Evolutionary conservation across 2,797 vertebrate genomes (phyloP), one percentile per base, ranked within the genome.

Genomic region (Rhyacichthys aspro): DNA sequence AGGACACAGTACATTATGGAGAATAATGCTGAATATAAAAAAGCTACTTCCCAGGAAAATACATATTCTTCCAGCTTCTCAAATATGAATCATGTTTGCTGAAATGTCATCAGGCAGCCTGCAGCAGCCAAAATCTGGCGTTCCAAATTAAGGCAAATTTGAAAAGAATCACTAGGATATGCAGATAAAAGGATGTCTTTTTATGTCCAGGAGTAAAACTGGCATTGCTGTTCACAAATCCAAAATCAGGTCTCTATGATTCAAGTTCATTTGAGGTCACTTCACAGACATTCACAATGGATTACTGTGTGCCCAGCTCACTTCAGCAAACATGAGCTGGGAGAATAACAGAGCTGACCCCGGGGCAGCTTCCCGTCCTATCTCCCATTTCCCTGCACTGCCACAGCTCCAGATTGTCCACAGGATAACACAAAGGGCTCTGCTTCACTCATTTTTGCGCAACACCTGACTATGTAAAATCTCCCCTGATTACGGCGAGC

Each of bases 321-420:
- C 34, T 67, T 50, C 14, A 14, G 49, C 28, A 42, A 78, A 54
- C 67, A 84, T 38, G 66, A 78, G 72, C 50, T 47, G 7, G 11
- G 50, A 67, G 49, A 63, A 47, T 50, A 72, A 53, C 11, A 17
- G 17, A 2, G 2, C 73, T 55, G 72, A 79, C 83, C 79, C 65
- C 23, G 34, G 73, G 78, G 55, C 70, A 59, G 67, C 68, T 83
- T 84, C 74, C 74, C 72, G 73, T 79, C 59, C 49, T 39, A 49
- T 55, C 56, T 32, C 59, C 23, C 3, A 28, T 28, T 6, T 73
- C 41, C 53, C 59, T 53, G 32, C 46, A 19, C 43, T 0, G 41
- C 48, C 46, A 19, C 43, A 0, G 41, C 48, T 38, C 34, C 47
- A 48, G 42, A 67, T 11, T 48, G 11, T 52, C 60, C 37, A 33